Base-by-base conservation (phyloP, 2,888 invertebrate genomes). In the Oligia latruncula region DNA sequence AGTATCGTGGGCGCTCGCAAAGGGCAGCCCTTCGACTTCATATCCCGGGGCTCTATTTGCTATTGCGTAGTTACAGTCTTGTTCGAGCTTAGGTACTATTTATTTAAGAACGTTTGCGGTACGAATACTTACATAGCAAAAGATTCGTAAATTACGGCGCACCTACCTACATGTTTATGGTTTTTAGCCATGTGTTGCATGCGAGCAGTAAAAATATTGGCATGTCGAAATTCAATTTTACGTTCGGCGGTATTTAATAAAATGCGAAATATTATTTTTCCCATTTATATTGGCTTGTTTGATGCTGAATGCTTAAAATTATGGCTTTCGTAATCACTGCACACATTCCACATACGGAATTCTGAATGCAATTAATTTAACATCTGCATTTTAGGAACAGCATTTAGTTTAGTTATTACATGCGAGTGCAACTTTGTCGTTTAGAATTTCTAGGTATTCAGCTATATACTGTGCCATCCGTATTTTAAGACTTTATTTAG, bases 11-110 rank as follows among this genome's bases (percentile, higher is more conserved):
- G 88, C 80, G 84, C 79, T 77, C 64, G 77, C 78, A 82, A 86
- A 86, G 83, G 86, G 80, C 80, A 80, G 79, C 82, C 82, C 74
- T 83, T 68, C 79, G 71, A 81, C 81, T 85, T 78, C 76, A 81
- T 83, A 83, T 77, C 88, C 86, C 86, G 83, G 77, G 86, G 89
- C 88, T 84, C 82, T 87, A 79, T 88, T 89, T 87, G 82, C 83
- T 81, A 79, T 86, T 83, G 77, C 83, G 81, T 87, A 84, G 85
- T 82, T 87, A 83, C 83, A 80, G 77, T 79, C 81, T 87, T 89
- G 82, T 85, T 87, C 76, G 77, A 81, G 79, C 81, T 80, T 83
- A 29, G 29, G 29, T 29, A 77, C 72, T 87, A 85, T 87, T 88
- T 89, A 85, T 85, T 83, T 89, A 87, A 85, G 76, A 82, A 80